Percentiles rank a stretch among this genome's conserved stretches.
These are phyloP conservation scores for Parnassius orleans DNA, from an alignment of 2,888 invertebrate genomes.

Conservation along the genomic window DNA sequence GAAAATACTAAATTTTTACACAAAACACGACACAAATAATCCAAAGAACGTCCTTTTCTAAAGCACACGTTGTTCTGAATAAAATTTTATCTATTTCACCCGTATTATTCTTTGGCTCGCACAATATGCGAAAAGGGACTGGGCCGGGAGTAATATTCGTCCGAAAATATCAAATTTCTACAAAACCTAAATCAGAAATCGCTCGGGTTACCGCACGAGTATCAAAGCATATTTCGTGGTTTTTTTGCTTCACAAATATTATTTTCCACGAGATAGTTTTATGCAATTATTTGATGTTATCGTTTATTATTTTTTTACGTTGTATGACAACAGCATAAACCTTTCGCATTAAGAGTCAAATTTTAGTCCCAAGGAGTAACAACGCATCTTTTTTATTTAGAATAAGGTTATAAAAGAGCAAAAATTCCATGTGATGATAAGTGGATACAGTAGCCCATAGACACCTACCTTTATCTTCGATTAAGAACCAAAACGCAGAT, in stretches of 20 bases:
- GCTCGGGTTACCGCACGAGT: conserved; percentile 7
- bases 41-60: background rate
- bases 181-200: conserved; percentile 19
- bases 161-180: conserved; percentile 26
- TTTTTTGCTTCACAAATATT: background rate
- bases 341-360: no score
- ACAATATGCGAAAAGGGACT: conserved; percentile 24
- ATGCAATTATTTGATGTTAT: no score
- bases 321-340: no score
- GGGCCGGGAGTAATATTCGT: conserved; percentile 7
- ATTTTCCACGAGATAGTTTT: background rate
- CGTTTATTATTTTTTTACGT: no score
- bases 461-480: no score
- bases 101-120: conserved; percentile 17
- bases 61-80: conserved; percentile 13
- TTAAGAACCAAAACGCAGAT: no score
- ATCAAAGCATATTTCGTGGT: background rate
- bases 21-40: conserved; percentile 4
- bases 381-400: no score
- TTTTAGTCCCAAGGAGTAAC: no score
- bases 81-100: conserved; percentile 19
- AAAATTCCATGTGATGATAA: no score
- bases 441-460: no score
- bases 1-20: background rate
- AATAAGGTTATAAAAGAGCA: no score